These are phyloP conservation scores for Parthenolecanium corni DNA, from an alignment of 2,888 invertebrate genomes.

Conservation along the genomic window DNA sequence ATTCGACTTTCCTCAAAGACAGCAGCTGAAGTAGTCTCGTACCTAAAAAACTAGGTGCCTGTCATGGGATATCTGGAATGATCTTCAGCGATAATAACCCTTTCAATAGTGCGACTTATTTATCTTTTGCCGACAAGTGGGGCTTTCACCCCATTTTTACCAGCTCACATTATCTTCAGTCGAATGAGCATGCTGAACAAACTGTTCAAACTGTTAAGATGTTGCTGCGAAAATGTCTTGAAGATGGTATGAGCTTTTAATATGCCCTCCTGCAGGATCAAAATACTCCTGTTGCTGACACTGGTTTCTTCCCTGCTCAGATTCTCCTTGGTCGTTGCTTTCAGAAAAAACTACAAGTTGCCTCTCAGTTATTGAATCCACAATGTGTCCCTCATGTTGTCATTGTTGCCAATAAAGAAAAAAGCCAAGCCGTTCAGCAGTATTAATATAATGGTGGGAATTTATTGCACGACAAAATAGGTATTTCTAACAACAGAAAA, in stretches of 20 bases:
- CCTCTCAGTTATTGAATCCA: neutral
- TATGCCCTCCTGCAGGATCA: neutral
- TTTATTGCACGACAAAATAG: too few relatives aligned
- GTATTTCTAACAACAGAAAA: too few relatives aligned
- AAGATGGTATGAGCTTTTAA: neutral
- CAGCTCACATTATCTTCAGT: neutral
- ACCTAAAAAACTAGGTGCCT: neutral
- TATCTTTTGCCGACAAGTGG: slow-evolving; percentile 1
- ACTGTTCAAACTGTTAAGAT: neutral
- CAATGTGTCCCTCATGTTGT: neutral
- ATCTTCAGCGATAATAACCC: neutral
- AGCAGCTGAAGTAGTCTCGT: neutral
- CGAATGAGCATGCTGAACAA: neutral
- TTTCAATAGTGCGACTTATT: neutral
- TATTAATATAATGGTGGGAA: neutral
- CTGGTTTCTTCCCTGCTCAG: neutral
- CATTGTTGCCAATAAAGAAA: neutral
- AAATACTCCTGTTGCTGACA: neutral
- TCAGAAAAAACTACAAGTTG: neutral
- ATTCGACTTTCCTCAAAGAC: neutral
- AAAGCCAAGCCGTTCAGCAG: neutral
- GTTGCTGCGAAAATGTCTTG: neutral
- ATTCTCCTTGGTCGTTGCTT: neutral
- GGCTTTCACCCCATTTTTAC: neutral
- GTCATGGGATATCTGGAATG: neutral